These are phyloP conservation scores for Phanerotoma sp. DNA, from an alignment of 2,888 invertebrate genomes.

Conservation along the genomic window DNA sequence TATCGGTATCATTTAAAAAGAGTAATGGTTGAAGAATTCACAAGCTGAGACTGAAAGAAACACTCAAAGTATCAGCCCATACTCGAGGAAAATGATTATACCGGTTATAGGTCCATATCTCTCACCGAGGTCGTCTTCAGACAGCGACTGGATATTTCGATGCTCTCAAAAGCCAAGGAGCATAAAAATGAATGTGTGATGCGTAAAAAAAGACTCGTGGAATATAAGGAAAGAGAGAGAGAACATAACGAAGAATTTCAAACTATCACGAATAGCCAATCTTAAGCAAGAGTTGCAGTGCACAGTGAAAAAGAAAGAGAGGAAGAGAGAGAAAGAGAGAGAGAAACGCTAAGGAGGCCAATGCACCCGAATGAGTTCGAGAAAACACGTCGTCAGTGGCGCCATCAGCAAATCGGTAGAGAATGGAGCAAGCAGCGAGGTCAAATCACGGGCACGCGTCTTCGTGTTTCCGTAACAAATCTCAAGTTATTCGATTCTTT, in stretches of 20 bases:
- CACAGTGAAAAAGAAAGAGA: neutral
- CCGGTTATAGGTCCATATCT: constrained; percentile 16
- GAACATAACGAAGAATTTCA: constrained; percentile 11
- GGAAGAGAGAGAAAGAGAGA: neutral
- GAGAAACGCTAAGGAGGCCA: constrained; percentile 9
- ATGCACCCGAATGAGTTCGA: constrained; percentile 5
- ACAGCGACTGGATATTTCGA: constrained; percentile 21
- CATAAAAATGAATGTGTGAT: constrained; percentile 4
- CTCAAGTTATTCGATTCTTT: neutral
- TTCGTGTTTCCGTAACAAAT: neutral
- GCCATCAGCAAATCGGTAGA: constrained; percentile 7
- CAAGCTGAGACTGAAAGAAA: neutral
- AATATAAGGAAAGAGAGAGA: constrained; percentile 13
- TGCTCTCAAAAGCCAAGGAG: constrained; percentile 14
- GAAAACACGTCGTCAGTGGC: constrained; percentile 3
- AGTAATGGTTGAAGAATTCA: constrained; percentile 16
- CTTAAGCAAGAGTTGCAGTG: neutral
- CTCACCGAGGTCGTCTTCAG: constrained; percentile 2
- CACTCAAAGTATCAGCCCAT: constrained; percentile 8
- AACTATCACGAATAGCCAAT: constrained; percentile 5
- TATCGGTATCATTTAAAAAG: constrained; percentile 22
- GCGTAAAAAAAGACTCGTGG: constrained; percentile 15
- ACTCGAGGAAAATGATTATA: constrained; percentile 19
- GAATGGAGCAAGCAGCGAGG: neutral
- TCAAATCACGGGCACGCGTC: constrained; percentile 14